Percentiles rank a stretch among this genome's conserved stretches.
phyloP scores from a whole-genome alignment of 2,113 vertebrate species.

The Zosterops lateralis region DNA sequence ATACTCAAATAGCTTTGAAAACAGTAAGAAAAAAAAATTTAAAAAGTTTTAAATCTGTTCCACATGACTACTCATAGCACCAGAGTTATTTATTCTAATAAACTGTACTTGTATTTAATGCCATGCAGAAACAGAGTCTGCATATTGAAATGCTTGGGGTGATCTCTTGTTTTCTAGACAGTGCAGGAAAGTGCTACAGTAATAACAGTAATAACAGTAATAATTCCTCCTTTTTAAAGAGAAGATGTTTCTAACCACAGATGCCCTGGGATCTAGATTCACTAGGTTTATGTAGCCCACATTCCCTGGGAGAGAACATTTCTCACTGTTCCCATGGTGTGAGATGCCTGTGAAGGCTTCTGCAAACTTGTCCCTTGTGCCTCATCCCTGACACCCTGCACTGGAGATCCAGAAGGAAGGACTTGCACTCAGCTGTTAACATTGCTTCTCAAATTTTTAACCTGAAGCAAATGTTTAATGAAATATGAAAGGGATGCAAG shows the following conservation, averaged over 20 bases:
- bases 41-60: not conserved
- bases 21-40: not conserved
- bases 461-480: constrained; percentile 22
- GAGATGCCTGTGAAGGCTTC: not conserved
- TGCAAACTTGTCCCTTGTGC: not conserved
- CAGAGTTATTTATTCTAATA: not conserved
- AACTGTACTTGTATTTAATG: not conserved
- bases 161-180: not conserved
- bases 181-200: not conserved
- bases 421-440: not conserved
- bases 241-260: not conserved
- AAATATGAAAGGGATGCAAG: constrained; percentile 32
- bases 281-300: not conserved
- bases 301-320: rapidly evolving
- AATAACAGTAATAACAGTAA: not conserved
- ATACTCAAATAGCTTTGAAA: not conserved
- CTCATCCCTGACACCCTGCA: not conserved
- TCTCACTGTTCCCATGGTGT: rapidly evolving
- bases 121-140: not conserved
- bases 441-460: not conserved
- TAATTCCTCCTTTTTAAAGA: not conserved
- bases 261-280: not conserved
- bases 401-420: not conserved
- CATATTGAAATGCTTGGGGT: not conserved
- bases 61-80: not conserved